phyloP scores from a whole-genome alignment of 2,888 invertebrate species.

The Leptinotarsa tumamoca region DNA sequence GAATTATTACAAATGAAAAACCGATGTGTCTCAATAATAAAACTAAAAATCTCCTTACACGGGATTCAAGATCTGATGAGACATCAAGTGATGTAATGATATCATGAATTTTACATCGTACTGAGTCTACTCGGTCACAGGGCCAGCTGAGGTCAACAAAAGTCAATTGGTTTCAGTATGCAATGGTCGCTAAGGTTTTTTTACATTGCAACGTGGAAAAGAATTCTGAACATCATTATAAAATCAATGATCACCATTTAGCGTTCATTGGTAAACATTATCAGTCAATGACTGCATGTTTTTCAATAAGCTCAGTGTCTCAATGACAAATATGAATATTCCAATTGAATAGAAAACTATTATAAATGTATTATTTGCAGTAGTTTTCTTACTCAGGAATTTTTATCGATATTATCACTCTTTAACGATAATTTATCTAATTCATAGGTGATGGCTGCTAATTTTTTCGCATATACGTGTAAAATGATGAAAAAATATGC shows the following conservation, averaged over 20 bases:
- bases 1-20: too few species aligned
- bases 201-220: constrained; percentile 42
- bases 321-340: too few species aligned
- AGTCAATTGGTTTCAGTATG: constrained; percentile 52
- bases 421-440: too few species aligned
- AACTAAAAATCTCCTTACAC: not conserved
- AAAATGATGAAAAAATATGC: too few species aligned
- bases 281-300: constrained; percentile 1
- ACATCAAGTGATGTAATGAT: not conserved
- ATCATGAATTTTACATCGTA: constrained; percentile 7
- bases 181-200: constrained; percentile 42
- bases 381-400: too few species aligned
- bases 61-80: not conserved
- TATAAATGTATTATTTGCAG: not conserved
- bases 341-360: not conserved
- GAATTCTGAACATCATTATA: constrained; percentile 19
- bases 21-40: not conserved
- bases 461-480: too few species aligned
- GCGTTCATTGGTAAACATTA: constrained; percentile 2
- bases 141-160: constrained; percentile 46
- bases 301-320: not conserved
- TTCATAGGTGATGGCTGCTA: too few species aligned
- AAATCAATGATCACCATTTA: constrained; percentile 26
- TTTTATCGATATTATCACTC: too few species aligned
- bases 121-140: constrained; percentile 47